These are phyloP conservation scores for Alectura lathami DNA, from an alignment of 2,113 vertebrate genomes.

Conservation along the genomic window DNA sequence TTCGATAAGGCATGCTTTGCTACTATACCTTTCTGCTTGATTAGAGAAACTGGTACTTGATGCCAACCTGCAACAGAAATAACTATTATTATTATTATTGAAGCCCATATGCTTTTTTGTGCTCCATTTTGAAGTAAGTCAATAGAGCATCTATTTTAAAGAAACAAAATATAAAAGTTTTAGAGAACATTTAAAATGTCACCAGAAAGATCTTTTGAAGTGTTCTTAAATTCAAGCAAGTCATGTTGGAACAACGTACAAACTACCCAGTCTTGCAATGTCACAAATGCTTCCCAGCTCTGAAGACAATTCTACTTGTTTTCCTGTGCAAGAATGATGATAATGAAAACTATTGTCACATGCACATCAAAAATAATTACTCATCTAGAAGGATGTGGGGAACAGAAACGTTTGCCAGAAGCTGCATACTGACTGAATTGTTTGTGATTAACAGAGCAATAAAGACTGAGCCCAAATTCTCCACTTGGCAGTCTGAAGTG, in stretches of 20 bases:
- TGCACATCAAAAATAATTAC: neutral
- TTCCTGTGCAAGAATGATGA: neutral
- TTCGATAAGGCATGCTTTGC: neutral
- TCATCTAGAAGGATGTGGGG: neutral
- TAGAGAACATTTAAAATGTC: neutral
- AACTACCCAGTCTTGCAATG: neutral
- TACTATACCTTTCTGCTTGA: constrained; percentile 95
- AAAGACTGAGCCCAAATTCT: neutral
- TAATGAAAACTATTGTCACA: neutral
- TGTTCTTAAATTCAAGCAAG: neutral
- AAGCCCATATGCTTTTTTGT: neutral
- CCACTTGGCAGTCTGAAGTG: neutral
- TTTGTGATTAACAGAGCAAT: constrained; percentile 11
- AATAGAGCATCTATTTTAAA: neutral
- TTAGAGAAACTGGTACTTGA: constrained; percentile 93
- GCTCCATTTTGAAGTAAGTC: neutral
- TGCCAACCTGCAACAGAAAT: constrained; percentile 84
- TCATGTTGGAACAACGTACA: neutral
- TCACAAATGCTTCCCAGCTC: neutral
- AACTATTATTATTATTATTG: neutral
- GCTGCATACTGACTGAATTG: neutral
- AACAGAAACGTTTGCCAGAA: neutral
- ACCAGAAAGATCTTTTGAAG: neutral
- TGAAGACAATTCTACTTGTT: neutral
- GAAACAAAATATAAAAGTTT: neutral